Conservation (phyloP, 2,113 vertebrate genomes). For the Pipra filicauda region DNA sequence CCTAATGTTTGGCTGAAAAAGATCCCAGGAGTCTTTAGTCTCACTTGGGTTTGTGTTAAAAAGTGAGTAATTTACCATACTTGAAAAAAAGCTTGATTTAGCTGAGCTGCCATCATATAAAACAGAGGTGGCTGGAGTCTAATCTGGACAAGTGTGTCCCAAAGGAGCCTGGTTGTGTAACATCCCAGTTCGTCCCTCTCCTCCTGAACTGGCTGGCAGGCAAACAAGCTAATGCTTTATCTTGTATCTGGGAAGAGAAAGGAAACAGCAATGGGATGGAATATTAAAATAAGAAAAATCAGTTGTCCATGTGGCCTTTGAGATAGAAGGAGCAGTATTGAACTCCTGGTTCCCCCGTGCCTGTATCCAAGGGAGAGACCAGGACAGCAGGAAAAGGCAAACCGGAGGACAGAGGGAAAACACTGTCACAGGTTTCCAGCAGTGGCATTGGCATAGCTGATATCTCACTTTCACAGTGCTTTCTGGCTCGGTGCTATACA, state of each 20-base stretch:
- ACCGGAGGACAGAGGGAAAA: background rate
- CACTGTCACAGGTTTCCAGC: background rate
- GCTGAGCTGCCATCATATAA: background rate
- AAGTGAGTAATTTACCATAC: background rate
- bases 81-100: background rate
- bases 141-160: background rate
- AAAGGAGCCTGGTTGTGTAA: background rate
- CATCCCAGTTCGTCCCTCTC: background rate
- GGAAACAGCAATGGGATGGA: background rate
- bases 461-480: background rate
- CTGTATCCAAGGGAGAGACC: background rate
- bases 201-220: background rate
- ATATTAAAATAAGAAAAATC: background rate
- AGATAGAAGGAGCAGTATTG: background rate
- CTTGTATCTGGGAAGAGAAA: background rate
- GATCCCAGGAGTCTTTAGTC: background rate
- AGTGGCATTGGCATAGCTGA: background rate
- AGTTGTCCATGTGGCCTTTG: background rate
- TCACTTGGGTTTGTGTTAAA: background rate
- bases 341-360: background rate
- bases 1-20: background rate
- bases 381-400: background rate
- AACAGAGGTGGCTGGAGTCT: background rate
- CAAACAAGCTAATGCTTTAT: background rate
- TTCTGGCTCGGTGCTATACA: background rate